Percentiles rank a stretch among this genome's conserved stretches.
Evolutionary conservation across 2,888 invertebrate genomes (phyloP).

Genomic region (Myathropa florea): DNA sequence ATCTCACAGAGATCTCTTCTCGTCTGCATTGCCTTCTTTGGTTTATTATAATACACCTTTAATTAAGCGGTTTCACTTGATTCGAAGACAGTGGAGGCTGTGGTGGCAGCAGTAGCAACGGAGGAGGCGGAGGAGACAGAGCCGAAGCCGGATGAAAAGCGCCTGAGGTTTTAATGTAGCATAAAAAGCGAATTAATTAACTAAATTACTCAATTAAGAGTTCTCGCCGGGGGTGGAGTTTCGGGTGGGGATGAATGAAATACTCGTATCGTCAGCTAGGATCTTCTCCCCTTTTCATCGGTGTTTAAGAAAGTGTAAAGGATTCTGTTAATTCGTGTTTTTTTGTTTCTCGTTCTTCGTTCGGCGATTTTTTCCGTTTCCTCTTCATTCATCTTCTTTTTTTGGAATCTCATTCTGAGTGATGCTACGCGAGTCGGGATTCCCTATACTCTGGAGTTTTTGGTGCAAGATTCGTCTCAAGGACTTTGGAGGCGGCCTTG

Average conservation of each 20-base stretch:
- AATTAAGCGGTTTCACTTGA: conserved; percentile 65
- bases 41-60: conserved; percentile 71
- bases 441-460: no score
- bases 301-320: conserved; percentile 61
- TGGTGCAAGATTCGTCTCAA: not conserved
- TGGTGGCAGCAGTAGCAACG: not conserved
- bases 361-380: not conserved
- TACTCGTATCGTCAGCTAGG: conserved; percentile 25
- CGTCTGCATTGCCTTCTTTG: conserved; percentile 61
- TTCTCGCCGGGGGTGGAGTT: conserved; percentile 30
- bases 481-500: not conserved
- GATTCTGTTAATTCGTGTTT: conserved; percentile 59
- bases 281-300: conserved; percentile 30
- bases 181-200: conserved; percentile 71
- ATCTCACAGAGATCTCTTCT: conserved; percentile 1
- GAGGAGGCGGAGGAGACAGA: not conserved
- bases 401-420: conserved; percentile 25
- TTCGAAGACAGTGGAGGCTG: conserved; percentile 13
- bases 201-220: conserved; percentile 71
- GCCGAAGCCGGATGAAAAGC: conserved; percentile 42
- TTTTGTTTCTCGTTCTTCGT: conserved; percentile 10
- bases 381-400: conserved; percentile 8
- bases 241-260: not conserved
- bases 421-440: not conserved
- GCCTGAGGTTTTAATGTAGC: conserved; percentile 69